Base-by-base conservation (phyloP, 2,888 invertebrate genomes). In the Clanis bilineata region DNA sequence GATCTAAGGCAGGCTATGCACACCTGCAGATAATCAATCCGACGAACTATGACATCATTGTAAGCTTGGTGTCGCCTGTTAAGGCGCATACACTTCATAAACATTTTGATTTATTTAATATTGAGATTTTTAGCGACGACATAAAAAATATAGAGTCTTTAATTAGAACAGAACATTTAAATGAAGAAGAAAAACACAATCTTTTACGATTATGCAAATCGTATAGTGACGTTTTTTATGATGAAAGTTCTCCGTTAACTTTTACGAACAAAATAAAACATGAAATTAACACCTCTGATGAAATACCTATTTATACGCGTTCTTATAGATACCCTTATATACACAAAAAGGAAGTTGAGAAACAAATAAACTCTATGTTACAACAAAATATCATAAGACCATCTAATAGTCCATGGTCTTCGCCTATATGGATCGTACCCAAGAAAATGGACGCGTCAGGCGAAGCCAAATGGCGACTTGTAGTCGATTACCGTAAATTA, bases 401-500 rank as follows among this genome's bases (percentile, higher is more conserved):
- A 0, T 59, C 61, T 1, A n/a, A 44, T 0, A 59, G 59, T 2
- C 51, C 64, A 0, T 64, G 64, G 61, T 41, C 18, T 10, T 47
- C 43, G 0, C 62, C 60, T 22, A 43, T 60, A 6, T 47, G 41
- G 45, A 15, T 62, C 1, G 62, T 62, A 1, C 60, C 62, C 0
- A 62, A 62, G 23, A 62, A 66, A 18, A 28, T 12, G 1, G 64
- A 69, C 21, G 62, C 64, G 0, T 64, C 65, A 3, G 68, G 69
- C 0, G 65, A 65, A 57, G 21, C 38, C 1, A 71, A 73, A 59
- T 68, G 63, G 63, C 58, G 69, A 10, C 22, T 72, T 45, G 60
- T 70, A 6, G 54, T 71, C 6, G 69, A 67, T 22, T 73, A 62
- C 56, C 45, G 71, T 3, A 71, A 71, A 55, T 3, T 72, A 1